phyloP scores from a whole-genome alignment of 1,140 invertebrate species.

The Zaprionus kolodkinae region DNA sequence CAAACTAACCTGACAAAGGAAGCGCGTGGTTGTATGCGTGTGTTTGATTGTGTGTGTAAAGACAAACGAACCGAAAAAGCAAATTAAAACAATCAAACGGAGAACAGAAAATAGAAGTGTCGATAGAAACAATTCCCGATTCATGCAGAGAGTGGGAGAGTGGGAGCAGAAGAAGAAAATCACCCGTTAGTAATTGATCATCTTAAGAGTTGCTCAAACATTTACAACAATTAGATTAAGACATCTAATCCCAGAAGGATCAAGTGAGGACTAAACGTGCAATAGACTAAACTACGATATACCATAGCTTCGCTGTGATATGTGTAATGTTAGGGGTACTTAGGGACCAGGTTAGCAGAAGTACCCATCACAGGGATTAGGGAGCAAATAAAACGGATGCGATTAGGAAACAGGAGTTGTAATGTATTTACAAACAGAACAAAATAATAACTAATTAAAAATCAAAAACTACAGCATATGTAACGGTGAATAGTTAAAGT shows the following conservation, averaged over 20 bases:
- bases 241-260: neutral
- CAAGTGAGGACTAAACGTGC: neutral
- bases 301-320: neutral
- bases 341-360: neutral
- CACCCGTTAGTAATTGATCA: slow-evolving; percentile 44
- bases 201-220: slow-evolving; percentile 5
- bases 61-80: slow-evolving; percentile 86
- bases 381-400: slow-evolving; percentile 69
- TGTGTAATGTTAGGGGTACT: neutral
- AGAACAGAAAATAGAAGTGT: slow-evolving; percentile 23
- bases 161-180: slow-evolving; percentile 20
- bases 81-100: slow-evolving; percentile 52
- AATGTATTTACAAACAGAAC: slow-evolving; percentile 64
- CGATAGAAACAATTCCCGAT: slow-evolving; percentile 88
- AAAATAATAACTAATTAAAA: slow-evolving; percentile 23
- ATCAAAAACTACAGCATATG: slow-evolving; percentile 23
- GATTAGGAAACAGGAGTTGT: slow-evolving; percentile 49
- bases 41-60: slow-evolving; percentile 88
- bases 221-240: neutral
- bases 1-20: slow-evolving; percentile 95
- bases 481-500: slow-evolving; percentile 18
- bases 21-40: slow-evolving; percentile 88
- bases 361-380: slow-evolving; percentile 37
- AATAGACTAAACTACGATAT: neutral
- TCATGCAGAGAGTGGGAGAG: slow-evolving; percentile 87